Evolutionary conservation across 1,140 invertebrate genomes (phyloP).

Genomic region (Drosophila sp.): DNA sequence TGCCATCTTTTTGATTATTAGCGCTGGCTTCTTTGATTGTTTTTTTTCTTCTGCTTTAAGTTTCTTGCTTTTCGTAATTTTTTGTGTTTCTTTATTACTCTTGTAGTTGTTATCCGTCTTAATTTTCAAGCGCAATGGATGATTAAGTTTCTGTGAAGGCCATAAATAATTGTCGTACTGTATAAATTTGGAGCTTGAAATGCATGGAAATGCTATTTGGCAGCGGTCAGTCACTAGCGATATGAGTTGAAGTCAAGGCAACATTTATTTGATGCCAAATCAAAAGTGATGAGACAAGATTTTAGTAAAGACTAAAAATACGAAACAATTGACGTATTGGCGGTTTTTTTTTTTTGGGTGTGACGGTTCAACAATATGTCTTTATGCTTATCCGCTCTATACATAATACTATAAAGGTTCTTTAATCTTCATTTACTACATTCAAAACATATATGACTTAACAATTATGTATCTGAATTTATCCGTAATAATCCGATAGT

Average conservation of each 20-base stretch:
- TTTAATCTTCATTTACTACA: neutral
- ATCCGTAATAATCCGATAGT: neutral
- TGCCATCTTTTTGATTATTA: slow-evolving; percentile 79
- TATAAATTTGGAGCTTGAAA: slow-evolving; percentile 61
- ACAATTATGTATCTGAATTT: neutral
- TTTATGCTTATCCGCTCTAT: no score
- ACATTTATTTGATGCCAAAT: slow-evolving; percentile 9
- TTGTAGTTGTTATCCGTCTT: slow-evolving; percentile 33
- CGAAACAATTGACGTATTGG: slow-evolving; percentile 44
- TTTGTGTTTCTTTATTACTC: slow-evolving; percentile 14
- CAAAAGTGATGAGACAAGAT: neutral
- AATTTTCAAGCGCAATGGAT: slow-evolving; percentile 53
- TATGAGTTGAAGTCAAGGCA: slow-evolving; percentile 1
- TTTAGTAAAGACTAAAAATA: no score
- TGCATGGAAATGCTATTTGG: slow-evolving; percentile 25
- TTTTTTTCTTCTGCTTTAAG: slow-evolving; percentile 28
- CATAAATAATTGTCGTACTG: slow-evolving; percentile 70
- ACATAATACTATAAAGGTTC: neutral
- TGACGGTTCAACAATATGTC: no score
- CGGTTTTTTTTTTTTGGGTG: neutral
- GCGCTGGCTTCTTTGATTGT: slow-evolving; percentile 56
- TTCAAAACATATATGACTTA: no score
- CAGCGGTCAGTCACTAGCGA: neutral
- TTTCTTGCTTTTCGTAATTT: neutral
- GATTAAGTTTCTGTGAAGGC: slow-evolving; percentile 68